Evolutionary conservation across 64 coral and sea anemone genomes (phyloP), one percentile per base, ranked within the genome.

Genomic region (Dendrophyllia cribrosa): DNA sequence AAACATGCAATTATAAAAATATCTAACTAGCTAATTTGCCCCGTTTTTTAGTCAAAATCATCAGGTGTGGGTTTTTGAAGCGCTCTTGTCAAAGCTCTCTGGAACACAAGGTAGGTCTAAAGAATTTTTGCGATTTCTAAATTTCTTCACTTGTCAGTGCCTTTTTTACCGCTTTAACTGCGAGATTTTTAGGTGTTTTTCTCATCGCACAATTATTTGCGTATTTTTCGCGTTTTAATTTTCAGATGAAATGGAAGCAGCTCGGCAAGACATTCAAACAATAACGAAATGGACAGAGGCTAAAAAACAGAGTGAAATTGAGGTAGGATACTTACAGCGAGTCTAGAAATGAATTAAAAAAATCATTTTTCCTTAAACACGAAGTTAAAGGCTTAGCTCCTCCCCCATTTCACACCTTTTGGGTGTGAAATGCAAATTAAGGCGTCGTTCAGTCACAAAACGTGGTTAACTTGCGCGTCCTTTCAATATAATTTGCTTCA

Each of bases 261-360:
- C 66, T 20, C 61, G 43, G 43, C 43, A 83, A 21, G 61, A 83
- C 9, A 43, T 83, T 47, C 59, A 83, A 51, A 63, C 43, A 11
- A 83, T 83, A 15, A 48, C 49, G 60, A 83, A 83, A 63, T 83
- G 79, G 79, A 66, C 79, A 26, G 79, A 83, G 3, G 43, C 4
- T 7, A 83, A 83, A 66, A 83, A 17, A 50, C 43, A 83, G 43
- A 83, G 79, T 66, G 79, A 66, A 49, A 45, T 5, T 12, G 79
- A 83, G 79, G 79, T 83, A 21, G 19, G 61, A 46, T 66, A n/a
- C 26, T 65, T 13, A 21, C 16, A 7, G 59, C 16, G 44, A 73
- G 19, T 45, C 3, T 20, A 48, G 16, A 75, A 19, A 50, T 5
- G 9, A 47, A 74, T 11, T 23, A 70, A n/a, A n/a, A n/a, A n/a